Base-by-base conservation (phyloP, 1,140 invertebrate species). In the Hylyphantes graminicola region DNA sequence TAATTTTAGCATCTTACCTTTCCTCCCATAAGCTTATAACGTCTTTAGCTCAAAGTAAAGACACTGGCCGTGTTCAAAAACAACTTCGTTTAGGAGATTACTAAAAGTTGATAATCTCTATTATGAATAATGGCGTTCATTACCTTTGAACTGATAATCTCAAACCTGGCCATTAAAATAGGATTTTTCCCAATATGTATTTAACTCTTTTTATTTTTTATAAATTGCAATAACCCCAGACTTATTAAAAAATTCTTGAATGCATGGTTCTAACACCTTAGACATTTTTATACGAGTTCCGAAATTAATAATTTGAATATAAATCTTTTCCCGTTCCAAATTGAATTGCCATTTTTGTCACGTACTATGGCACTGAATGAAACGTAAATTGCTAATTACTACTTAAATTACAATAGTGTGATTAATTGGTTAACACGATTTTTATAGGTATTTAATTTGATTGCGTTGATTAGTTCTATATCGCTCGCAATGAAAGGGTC, bases 371-470 rank as follows among this genome's bases (percentile, higher is more conserved):
- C 35, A 64, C 57, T 81, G 68, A 81, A 81, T 73, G 63, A 80
- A 81, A 81, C 79, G 54, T 59, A 81, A 81, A 81, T 81, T 81
- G 79, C 68, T 81, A 81, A 81, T 81, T 81, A 81, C 57, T 73
- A 73, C 67, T 81, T 81, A 81, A 81, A 81, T 81, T 81, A 73
- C 65, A 81, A 81, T 81, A 57, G 68, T 64, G 68, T 81, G 79
- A 81, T 81, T 81, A 81, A 81, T 81, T 81, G 79, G 79, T 72
- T 72, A 81, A 81, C 79, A 81, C 67, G 79, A 63, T 81, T 81
- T 73, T 81, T 73, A 72, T 81, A 70, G 73, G 57, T 81, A 81
- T 81, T 72, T 73, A 81, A 73, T 81, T 55, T 70, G 21, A 72
- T 63, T 81, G 48, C 19, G 50, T 67, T 78, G 76, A 78, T 78